Conservation (phyloP, 2,888 invertebrate genomes). For the Eristalis intricaria region DNA sequence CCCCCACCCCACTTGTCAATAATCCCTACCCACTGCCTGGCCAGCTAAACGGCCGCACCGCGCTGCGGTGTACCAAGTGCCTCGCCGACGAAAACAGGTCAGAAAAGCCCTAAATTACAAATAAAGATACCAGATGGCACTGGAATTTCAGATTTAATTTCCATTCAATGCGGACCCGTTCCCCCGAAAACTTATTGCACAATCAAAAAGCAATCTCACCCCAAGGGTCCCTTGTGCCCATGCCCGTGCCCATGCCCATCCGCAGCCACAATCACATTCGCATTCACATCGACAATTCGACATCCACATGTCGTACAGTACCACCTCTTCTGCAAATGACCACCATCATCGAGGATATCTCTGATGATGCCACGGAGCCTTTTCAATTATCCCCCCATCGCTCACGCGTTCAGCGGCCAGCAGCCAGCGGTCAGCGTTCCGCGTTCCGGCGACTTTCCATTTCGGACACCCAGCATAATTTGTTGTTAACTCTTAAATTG, state of each 20-base stretch:
- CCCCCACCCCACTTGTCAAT: slow-evolving; percentile 59
- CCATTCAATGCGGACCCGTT: slow-evolving; percentile 43
- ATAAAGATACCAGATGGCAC: slow-evolving; percentile 72
- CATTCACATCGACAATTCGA: too few relatives aligned
- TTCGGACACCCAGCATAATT: slow-evolving; percentile 72
- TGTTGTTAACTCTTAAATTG: slow-evolving; percentile 72
- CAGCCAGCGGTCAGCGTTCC: slow-evolving; percentile 11
- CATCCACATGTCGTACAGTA: not conserved
- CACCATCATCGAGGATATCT: slow-evolving; percentile 56
- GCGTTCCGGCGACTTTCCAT: slow-evolving; percentile 61
- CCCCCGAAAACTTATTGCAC: slow-evolving; percentile 58
- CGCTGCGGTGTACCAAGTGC: slow-evolving; percentile 43
- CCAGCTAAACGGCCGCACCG: slow-evolving; percentile 4
- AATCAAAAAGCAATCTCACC: slow-evolving; percentile 69
- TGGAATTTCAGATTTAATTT: slow-evolving; percentile 72
- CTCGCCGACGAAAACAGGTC: slow-evolving; percentile 59
- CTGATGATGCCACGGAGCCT: slow-evolving; percentile 59
- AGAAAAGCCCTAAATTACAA: slow-evolving; percentile 70
- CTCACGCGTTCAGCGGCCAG: slow-evolving; percentile 28
- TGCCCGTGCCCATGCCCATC: slow-evolving; percentile 37
- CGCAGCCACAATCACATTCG: not conserved
- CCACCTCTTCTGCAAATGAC: slow-evolving; percentile 49
- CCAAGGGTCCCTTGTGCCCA: slow-evolving; percentile 48
- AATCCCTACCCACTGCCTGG: slow-evolving; percentile 22
- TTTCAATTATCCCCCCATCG: slow-evolving; percentile 70